Evolutionary conservation across 2,797 vertebrate species (phyloP), one percentile per base, ranked within the genome.

Genomic region (Crypturellus tataupa): DNA sequence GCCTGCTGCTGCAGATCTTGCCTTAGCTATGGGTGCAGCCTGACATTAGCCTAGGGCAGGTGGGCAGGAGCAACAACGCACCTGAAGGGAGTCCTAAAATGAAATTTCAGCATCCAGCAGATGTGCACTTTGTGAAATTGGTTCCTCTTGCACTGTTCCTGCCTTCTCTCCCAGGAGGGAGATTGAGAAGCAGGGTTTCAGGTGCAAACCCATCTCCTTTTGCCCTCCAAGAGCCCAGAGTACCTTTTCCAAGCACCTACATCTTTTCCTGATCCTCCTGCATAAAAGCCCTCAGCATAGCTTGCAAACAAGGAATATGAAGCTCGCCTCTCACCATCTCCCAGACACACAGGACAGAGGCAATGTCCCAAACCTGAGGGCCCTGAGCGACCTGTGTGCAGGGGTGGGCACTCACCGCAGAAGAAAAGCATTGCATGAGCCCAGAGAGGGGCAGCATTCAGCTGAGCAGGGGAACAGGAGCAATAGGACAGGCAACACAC

Each of bases 261-360:
- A 40, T 29, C 56, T 91, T 77, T 60, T 9, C 20, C 21, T 1
- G 10, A 19, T 51, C 7, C 49, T 76, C 29, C 37, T 63, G 40
- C 46, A 46, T 31, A 51, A 72, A 78, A 53, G 35, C 11, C 35
- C 33, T 68, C 0, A 2, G 46, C 17, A 7, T 2, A 1, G 31
- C 27, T 60, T 31, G 13, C 31, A 25, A 75, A 63, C 24, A 25
- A 0, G 13, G 47, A 82, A 39, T 6, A 24, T 59, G 63, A 40
- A 79, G 27, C 53, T 44, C 33, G 31, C 33, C 70, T 84, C 10
- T 33, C 27, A 25, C 20, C 42, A 16, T 24, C 42, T 31, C 42
- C 70, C 53, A 49, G 40, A 14, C 16, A 25, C 31, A 1, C 0
- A 0, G 39, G 6, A 3, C 14, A 72, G 27, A 77, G 7, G 60